Percentiles rank a stretch among this genome's conserved stretches.
Conservation (phyloP, 2,888 invertebrate species). For the Plebejus melissa region DNA sequence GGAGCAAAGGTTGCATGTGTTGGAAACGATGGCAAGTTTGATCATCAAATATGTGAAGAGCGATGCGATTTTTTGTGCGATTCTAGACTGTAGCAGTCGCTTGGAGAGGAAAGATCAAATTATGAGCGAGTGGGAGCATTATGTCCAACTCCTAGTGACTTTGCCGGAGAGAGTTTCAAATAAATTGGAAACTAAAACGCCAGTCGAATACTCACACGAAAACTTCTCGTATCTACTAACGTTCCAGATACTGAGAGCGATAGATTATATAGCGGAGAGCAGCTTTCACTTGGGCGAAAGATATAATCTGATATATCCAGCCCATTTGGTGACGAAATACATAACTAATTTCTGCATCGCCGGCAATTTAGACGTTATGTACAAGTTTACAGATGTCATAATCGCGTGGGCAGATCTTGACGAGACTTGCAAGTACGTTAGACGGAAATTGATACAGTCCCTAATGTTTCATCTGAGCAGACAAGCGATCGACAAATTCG, state of each 20-base stretch:
- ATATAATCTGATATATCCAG: constrained; percentile 63
- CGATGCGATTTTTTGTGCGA: constrained; percentile 76
- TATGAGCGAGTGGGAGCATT: constrained; percentile 67
- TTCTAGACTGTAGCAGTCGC: constrained; percentile 54
- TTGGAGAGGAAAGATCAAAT: constrained; percentile 38
- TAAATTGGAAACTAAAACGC: constrained; percentile 74
- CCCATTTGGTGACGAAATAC: constrained; percentile 81
- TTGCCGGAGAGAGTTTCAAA: constrained; percentile 87
- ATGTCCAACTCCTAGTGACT: constrained; percentile 81
- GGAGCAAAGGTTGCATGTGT: constrained; percentile 48
- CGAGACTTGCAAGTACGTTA: constrained; percentile 51
- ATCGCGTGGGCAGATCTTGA: constrained; percentile 68
- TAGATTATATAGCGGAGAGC: constrained; percentile 80
- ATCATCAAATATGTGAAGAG: constrained; percentile 73
- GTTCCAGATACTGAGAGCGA: constrained; percentile 78
- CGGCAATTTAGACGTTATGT: constrained; percentile 65
- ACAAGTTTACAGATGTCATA: constrained; percentile 75
- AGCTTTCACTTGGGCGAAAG: constrained; percentile 48
- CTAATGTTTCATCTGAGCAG: constrained; percentile 78
- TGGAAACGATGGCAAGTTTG: constrained; percentile 60
- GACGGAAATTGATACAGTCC: constrained; percentile 66
- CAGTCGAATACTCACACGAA: constrained; percentile 77
- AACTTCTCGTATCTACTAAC: constrained; percentile 79
- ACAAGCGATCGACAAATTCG: constrained; percentile 78
- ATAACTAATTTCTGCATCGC: constrained; percentile 76